phyloP scores from a whole-genome alignment of 2,113 vertebrate species.

The Rhea pennata region DNA sequence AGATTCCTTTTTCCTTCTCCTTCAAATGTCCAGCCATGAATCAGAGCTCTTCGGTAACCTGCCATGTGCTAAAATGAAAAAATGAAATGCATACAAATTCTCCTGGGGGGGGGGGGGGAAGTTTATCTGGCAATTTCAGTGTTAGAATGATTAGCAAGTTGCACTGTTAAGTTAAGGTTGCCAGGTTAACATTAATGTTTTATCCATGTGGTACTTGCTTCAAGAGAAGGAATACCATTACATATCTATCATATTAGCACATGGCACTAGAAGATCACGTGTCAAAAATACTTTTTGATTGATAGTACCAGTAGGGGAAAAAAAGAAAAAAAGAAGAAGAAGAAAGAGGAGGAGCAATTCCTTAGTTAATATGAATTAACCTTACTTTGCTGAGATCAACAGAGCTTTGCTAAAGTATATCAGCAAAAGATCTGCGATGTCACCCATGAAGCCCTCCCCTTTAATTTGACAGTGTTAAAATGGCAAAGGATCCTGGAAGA shows the following conservation, averaged over 20 bases:
- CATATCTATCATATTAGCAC: not conserved
- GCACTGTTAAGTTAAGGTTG: not conserved
- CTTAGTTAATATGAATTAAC: not conserved
- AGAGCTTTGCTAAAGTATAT: not conserved
- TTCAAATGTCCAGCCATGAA: conserved; percentile 42
- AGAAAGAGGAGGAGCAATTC: not conserved
- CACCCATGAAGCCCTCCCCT: not conserved
- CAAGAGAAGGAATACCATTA: not conserved
- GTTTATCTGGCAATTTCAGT: not conserved
- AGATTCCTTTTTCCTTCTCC: not conserved
- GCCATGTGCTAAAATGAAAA: not conserved
- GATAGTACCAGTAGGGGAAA: not conserved
- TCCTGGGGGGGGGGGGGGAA: not conserved
- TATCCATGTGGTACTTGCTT: not conserved
- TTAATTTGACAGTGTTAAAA: not conserved
- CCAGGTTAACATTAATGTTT: not conserved
- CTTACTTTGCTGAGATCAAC: not conserved
- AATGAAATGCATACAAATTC: conserved; percentile 8
- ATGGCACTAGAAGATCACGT: not conserved
- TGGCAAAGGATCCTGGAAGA: not conserved
- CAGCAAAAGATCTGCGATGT: not conserved
- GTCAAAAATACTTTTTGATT: not conserved
- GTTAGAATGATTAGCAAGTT: not conserved
- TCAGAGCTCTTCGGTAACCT: conserved; percentile 13
- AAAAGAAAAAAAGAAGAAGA: not conserved